A percentile compares a stretch with the other conserved stretches of the same genome.
Conservation (phyloP, 2,797 vertebrate species). For the Labeo calbasu region DNA sequence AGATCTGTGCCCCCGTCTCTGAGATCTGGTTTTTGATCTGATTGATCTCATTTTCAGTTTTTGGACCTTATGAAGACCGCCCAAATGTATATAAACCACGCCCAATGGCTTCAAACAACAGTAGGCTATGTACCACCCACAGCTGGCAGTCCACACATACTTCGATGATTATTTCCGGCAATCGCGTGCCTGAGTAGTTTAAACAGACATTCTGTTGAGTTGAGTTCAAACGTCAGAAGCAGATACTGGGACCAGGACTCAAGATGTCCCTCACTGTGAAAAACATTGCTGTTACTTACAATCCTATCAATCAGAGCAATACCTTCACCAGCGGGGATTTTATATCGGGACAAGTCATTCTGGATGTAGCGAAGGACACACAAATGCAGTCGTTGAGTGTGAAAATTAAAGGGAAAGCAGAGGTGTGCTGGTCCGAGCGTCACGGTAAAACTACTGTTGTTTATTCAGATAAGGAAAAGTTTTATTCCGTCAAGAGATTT, state of each 20-base stretch:
- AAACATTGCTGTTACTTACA: constrained; percentile 64
- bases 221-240: not conserved
- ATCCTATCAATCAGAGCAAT: constrained; percentile 62
- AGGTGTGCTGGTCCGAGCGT: constrained; percentile 62
- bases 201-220: not conserved
- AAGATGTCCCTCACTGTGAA: constrained; percentile 65
- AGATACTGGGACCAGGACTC: not conserved
- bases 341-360: constrained; percentile 64
- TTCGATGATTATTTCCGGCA: not conserved
- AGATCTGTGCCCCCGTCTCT: too few relatives aligned
- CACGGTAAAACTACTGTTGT: not conserved
- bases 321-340: constrained; percentile 66
- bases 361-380: constrained; percentile 64
- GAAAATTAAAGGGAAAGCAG: constrained; percentile 73
- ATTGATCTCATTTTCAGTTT: too few relatives aligned
- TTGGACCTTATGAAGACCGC: too few relatives aligned
- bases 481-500: constrained; percentile 65
- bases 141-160: not conserved
- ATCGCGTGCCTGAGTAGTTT: not conserved
- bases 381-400: constrained; percentile 63
- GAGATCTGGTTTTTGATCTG: too few relatives aligned
- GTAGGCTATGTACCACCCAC: not conserved
- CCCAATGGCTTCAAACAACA: not conserved
- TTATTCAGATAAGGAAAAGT: constrained; percentile 66
- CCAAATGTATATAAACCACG: not conserved